phyloP scores from a whole-genome alignment of 1,140 invertebrate species.

The Dreissena polymorpha region DNA sequence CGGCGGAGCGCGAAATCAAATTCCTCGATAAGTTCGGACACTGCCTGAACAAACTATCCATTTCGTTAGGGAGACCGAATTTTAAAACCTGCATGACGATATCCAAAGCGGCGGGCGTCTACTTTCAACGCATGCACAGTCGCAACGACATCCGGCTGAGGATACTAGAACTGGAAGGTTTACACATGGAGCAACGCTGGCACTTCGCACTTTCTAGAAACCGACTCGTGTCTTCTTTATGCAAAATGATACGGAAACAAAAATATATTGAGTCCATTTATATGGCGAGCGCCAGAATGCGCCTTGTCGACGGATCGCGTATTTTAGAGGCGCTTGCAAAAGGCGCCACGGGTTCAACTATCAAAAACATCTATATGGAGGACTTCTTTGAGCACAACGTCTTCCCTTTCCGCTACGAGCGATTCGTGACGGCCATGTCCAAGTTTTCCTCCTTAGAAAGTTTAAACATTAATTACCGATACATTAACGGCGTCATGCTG shows the following conservation, averaged over 20 bases:
- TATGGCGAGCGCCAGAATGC: slow-evolving; percentile 51
- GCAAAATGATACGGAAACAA: slow-evolving; percentile 58
- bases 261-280: slow-evolving; percentile 46
- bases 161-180: slow-evolving; percentile 47
- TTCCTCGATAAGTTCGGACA: slow-evolving; percentile 59
- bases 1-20: slow-evolving; percentile 39
- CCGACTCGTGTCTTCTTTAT: slow-evolving; percentile 50
- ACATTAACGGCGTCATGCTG: slow-evolving; percentile 54
- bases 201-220: slow-evolving; percentile 58
- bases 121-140: slow-evolving; percentile 35
- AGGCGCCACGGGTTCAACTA: slow-evolving; percentile 32
- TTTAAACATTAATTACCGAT: slow-evolving; percentile 60
- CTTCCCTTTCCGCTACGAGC: slow-evolving; percentile 36
- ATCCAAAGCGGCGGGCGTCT: slow-evolving; percentile 53
- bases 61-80: slow-evolving; percentile 48
- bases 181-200: slow-evolving; percentile 60
- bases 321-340: slow-evolving; percentile 57
- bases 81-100: slow-evolving; percentile 55
- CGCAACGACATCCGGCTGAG: slow-evolving; percentile 40
- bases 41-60: slow-evolving; percentile 44
- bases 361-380: slow-evolving; percentile 57
- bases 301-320: slow-evolving; percentile 60
- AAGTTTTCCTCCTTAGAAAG: slow-evolving; percentile 51
- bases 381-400: slow-evolving; percentile 61
- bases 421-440: slow-evolving; percentile 51